Percentiles rank a stretch among this genome's conserved stretches.
These are phyloP conservation scores for Steinernema carpocapsae DNA, from an alignment of 2,888 invertebrate species.

Conservation along the genomic window DNA sequence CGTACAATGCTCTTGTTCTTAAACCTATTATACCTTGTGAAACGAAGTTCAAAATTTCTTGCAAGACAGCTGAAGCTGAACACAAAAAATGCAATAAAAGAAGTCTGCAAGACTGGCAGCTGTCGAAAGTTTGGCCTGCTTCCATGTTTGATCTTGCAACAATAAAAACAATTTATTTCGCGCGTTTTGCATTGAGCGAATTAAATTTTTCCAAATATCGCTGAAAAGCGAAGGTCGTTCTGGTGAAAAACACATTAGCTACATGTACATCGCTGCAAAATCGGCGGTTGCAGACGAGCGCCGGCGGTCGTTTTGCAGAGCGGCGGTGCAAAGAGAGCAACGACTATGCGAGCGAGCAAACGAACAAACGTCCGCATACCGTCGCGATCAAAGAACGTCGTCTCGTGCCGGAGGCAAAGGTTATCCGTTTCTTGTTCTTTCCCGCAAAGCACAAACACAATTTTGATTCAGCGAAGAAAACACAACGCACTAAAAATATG, in stretches of 20 bases:
- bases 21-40: background rate
- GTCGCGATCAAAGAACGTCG: constrained; percentile 22
- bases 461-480: background rate
- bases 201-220: background rate
- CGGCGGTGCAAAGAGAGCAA: constrained; percentile 11
- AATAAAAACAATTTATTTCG: too few species aligned
- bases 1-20: constrained; percentile 1
- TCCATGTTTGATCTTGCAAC: too few species aligned
- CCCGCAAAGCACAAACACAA: background rate
- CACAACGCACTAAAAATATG: background rate
- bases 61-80: too few species aligned
- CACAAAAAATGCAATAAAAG: too few species aligned
- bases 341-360: constrained; percentile 20
- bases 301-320: constrained; percentile 8
- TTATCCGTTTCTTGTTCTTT: background rate
- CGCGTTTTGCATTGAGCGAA: too few species aligned
- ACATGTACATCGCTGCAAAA: constrained; percentile 17
- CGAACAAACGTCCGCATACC: constrained; percentile 24
- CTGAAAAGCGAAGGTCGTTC: constrained; percentile 1
- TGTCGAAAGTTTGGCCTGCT: background rate
- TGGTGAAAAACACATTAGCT: background rate
- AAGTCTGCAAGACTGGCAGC: too few species aligned
- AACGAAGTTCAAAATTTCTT: background rate
- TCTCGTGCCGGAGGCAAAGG: background rate
- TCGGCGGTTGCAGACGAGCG: constrained; percentile 8